Conservation (phyloP, 2,888 invertebrate genomes). For the Epiblema foenella region DNA sequence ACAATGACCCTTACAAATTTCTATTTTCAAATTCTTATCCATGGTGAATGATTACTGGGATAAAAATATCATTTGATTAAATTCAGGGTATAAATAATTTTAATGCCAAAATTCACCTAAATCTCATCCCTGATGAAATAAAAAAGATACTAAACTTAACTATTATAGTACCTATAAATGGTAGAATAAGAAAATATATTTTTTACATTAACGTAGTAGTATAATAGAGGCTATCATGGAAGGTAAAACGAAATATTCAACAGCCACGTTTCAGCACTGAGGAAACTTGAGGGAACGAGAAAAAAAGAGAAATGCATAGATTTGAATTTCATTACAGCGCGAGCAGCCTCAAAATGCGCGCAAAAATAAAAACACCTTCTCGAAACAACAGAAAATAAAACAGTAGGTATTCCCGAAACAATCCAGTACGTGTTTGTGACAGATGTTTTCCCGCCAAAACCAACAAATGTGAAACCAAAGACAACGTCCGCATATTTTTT, state of each 20-base stretch:
- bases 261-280: slow-evolving; percentile 4
- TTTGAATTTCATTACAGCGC: slow-evolving; percentile 25
- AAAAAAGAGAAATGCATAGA: slow-evolving; percentile 26
- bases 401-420: slow-evolving; percentile 36
- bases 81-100: no score
- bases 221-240: neutral
- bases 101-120: no score
- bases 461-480: slow-evolving; percentile 47
- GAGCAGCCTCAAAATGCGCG: slow-evolving; percentile 2
- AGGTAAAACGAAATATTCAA: slow-evolving; percentile 14
- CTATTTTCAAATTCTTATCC: no score
- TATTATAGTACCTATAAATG: no score
- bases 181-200: no score
- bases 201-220: neutral
- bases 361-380: slow-evolving; percentile 23
- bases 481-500: slow-evolving; percentile 48
- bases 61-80: no score
- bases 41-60: no score
- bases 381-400: slow-evolving; percentile 37
- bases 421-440: slow-evolving; percentile 45
- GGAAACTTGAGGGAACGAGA: slow-evolving; percentile 9
- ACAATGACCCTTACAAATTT: no score
- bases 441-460: slow-evolving; percentile 47
- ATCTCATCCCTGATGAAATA: no score
- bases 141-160: no score